Percentiles rank a stretch among this genome's conserved stretches.
phyloP scores from a whole-genome alignment of 2,797 vertebrate species.

The Sebastes oblongus region DNA sequence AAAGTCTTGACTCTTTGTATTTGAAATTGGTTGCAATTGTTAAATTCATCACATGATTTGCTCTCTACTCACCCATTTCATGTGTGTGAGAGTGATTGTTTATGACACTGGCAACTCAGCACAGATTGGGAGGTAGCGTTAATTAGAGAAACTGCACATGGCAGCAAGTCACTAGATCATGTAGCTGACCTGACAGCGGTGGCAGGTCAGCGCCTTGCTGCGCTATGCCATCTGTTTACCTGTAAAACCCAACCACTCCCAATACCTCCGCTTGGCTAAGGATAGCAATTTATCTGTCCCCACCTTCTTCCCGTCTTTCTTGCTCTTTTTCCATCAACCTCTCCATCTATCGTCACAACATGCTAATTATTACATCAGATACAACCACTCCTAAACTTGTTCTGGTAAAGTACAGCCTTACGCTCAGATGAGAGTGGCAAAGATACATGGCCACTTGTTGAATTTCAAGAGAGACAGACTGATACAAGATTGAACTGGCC shows the following conservation, averaged over 20 bases:
- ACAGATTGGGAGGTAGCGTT: slow-evolving; percentile 46
- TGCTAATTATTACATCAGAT: slow-evolving; percentile 15
- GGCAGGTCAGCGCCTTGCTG: slow-evolving; percentile 53
- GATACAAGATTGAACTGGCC: not conserved
- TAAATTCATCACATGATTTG: not conserved
- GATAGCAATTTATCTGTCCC: slow-evolving; percentile 18
- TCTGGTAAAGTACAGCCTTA: not conserved
- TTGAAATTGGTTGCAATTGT: not conserved
- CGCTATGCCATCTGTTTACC: slow-evolving; percentile 78
- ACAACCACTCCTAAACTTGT: slow-evolving; percentile 23
- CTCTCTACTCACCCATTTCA: not conserved
- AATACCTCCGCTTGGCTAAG: slow-evolving; percentile 4
- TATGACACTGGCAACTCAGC: slow-evolving; percentile 14
- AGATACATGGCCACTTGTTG: not conserved
- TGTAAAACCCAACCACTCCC: slow-evolving; percentile 50
- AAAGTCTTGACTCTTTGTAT: not conserved
- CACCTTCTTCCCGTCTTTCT: slow-evolving; percentile 24
- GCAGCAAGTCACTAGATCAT: slow-evolving; percentile 34
- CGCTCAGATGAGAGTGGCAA: not conserved
- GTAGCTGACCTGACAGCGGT: slow-evolving; percentile 57
- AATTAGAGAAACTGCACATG: slow-evolving; percentile 57
- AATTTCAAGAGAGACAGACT: not conserved
- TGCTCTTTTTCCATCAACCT: not conserved
- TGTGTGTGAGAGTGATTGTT: not conserved
- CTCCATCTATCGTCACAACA: slow-evolving; percentile 15